phyloP scores from a whole-genome alignment of 2,113 vertebrate genomes.

The human (Homo sapiens) region DNA sequence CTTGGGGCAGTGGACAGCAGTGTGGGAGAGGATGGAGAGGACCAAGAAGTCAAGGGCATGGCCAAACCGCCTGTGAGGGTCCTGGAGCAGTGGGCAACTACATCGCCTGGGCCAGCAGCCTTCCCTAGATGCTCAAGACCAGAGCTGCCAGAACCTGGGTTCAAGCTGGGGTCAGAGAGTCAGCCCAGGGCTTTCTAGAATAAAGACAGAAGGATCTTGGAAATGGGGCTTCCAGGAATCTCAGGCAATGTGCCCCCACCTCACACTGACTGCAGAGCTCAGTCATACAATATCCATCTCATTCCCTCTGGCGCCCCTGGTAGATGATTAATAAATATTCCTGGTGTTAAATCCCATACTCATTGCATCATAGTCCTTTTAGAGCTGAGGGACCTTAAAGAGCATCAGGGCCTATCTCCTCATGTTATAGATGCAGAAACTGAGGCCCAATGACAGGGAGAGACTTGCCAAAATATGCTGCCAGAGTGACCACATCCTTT shows the following conservation, averaged over 20 bases:
- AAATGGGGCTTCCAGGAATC: no score
- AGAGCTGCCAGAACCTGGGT: no score
- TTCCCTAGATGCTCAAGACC: no score
- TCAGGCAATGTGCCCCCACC: background rate
- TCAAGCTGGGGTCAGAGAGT: background rate
- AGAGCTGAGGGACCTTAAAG: background rate
- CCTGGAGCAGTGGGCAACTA: background rate
- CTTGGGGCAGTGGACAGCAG: background rate
- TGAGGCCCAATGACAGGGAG: fast-evolving
- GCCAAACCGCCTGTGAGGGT: background rate
- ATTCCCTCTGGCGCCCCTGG: background rate
- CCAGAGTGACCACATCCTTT: background rate
- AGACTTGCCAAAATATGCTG: no score
- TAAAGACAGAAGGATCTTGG: background rate
- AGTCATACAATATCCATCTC: no score
- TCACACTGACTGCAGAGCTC: background rate
- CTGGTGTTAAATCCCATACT: background rate
- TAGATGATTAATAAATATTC: background rate
- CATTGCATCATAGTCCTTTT: background rate
- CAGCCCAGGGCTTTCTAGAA: background rate
- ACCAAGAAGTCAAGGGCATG: background rate
- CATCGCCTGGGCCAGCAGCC: no score
- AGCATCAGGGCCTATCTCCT: background rate
- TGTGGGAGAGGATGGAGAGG: background rate
- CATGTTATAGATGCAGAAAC: background rate